A percentile compares a stretch with the other conserved stretches of the same genome.
These are phyloP conservation scores for Pseudanteris insignis DNA, from an alignment of 2,888 invertebrate species.

Conservation along the genomic window DNA sequence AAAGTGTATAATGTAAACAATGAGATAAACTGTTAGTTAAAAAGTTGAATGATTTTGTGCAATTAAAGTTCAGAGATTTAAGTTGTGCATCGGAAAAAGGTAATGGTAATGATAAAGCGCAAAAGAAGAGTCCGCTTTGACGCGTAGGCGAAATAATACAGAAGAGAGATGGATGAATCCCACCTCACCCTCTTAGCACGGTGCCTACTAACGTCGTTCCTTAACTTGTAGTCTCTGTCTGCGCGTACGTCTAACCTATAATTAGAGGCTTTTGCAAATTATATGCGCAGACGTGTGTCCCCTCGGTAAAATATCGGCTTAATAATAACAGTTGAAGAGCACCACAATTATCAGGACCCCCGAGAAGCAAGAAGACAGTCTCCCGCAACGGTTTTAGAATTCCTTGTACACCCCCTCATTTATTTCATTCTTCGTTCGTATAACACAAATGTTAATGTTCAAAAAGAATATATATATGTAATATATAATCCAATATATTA, in stretches of 20 bases:
- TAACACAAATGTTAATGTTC: conserved; percentile 29
- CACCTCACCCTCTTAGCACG: conserved; percentile 57
- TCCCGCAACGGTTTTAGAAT: conserved; percentile 38
- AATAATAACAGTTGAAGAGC: conserved; percentile 67
- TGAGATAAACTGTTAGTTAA: no score
- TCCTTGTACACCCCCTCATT: conserved; percentile 49
- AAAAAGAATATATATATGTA: no score
- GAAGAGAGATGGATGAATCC: conserved; percentile 46
- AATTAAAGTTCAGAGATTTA: conserved; percentile 40
- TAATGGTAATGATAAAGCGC: conserved; percentile 59
- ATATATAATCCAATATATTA: no score
- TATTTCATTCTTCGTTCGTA: conserved; percentile 47
- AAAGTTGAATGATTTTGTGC: conserved; percentile 26
- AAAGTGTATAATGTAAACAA: no score
- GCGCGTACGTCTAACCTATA: conserved; percentile 59
- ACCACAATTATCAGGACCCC: conserved; percentile 65
- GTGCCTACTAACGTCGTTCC: conserved; percentile 54
- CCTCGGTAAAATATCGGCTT: conserved; percentile 67
- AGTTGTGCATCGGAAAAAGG: conserved; percentile 45
- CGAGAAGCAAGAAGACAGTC: conserved; percentile 51
- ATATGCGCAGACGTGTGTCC: conserved; percentile 67
- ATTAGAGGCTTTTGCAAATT: conserved; percentile 67
- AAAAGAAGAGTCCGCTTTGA: conserved; percentile 53
- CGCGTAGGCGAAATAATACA: conserved; percentile 63
- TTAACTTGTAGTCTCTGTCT: conserved; percentile 46